These are phyloP conservation scores for Stomorhina lunata DNA, from an alignment of 2,888 invertebrate genomes.

Conservation along the genomic window DNA sequence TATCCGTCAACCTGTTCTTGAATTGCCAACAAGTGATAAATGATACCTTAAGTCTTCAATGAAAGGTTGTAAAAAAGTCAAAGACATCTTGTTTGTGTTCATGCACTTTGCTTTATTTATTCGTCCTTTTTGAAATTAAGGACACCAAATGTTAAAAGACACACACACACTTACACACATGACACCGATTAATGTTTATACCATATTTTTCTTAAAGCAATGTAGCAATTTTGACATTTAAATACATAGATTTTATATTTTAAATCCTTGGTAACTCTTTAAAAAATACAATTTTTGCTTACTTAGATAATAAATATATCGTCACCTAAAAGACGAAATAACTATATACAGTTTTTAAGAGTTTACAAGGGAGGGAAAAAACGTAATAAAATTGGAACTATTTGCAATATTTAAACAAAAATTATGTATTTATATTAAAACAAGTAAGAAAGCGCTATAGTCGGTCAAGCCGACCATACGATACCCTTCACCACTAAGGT, in stretches of 20 bases:
- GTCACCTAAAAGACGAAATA: too few species aligned
- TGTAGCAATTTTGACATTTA: not conserved
- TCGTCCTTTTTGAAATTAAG: not conserved
- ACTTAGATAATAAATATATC: too few species aligned
- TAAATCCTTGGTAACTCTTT: not conserved
- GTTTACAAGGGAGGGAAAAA: too few species aligned
- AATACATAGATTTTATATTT: not conserved
- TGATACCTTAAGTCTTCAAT: not conserved
- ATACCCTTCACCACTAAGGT: too few species aligned
- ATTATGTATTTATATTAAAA: too few species aligned
- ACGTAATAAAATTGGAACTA: too few species aligned
- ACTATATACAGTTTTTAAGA: too few species aligned
- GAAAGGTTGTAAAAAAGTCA: slow-evolving; percentile 14
- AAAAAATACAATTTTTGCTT: not conserved
- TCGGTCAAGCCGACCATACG: too few species aligned
- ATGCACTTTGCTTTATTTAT: not conserved
- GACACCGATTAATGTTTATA: slow-evolving; percentile 2
- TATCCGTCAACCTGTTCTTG: not conserved
- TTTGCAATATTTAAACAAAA: too few species aligned
- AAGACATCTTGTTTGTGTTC: not conserved
- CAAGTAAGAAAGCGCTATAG: too few species aligned
- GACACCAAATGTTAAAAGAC: not conserved
- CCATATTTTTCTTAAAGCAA: not conserved
- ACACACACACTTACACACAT: too few species aligned
- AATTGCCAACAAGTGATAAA: not conserved